These are phyloP conservation scores for Orthonychiurus folsomi DNA, from an alignment of 2,888 invertebrate genomes.

Conservation along the genomic window DNA sequence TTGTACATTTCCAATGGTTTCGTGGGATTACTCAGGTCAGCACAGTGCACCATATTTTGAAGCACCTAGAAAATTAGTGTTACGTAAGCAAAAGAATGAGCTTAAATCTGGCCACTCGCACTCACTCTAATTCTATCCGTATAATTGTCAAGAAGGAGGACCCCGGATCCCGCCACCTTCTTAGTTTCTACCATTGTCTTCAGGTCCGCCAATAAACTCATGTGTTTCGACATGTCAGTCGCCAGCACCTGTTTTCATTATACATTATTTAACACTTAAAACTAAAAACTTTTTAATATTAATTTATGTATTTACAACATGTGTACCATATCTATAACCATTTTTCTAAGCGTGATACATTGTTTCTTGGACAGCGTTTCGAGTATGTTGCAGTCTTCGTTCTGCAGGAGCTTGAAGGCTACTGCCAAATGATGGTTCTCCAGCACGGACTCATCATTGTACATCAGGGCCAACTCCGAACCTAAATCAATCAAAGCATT, in stretches of 20 bases:
- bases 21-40: slow-evolving; percentile 84
- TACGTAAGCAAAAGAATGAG: background rate
- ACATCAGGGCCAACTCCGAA: slow-evolving; percentile 98
- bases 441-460: slow-evolving; percentile 98
- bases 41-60: slow-evolving; percentile 98
- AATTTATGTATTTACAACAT: slow-evolving; percentile 51
- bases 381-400: slow-evolving; percentile 96
- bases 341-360: slow-evolving; percentile 89
- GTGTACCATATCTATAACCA: slow-evolving; percentile 99
- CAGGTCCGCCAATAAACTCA: slow-evolving; percentile 94
- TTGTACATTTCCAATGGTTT: slow-evolving; percentile 92
- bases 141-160: slow-evolving; percentile 91
- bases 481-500: too few relatives aligned
- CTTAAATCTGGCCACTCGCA: background rate
- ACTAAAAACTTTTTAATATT: background rate
- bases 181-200: slow-evolving; percentile 99
- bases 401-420: slow-evolving; percentile 89
- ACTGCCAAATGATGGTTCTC: slow-evolving; percentile 99
- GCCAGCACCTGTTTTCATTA: slow-evolving; percentile 64
- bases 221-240: slow-evolving; percentile 99
- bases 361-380: slow-evolving; percentile 90
- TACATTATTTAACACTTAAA: background rate
- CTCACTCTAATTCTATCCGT: slow-evolving; percentile 88
- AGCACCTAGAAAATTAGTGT: slow-evolving; percentile 58
- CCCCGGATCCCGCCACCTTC: slow-evolving; percentile 76